A percentile compares a stretch with the other conserved stretches of the same genome.
Conservation (phyloP, 2,888 invertebrate genomes). For the Eupithecia vulgata region DNA sequence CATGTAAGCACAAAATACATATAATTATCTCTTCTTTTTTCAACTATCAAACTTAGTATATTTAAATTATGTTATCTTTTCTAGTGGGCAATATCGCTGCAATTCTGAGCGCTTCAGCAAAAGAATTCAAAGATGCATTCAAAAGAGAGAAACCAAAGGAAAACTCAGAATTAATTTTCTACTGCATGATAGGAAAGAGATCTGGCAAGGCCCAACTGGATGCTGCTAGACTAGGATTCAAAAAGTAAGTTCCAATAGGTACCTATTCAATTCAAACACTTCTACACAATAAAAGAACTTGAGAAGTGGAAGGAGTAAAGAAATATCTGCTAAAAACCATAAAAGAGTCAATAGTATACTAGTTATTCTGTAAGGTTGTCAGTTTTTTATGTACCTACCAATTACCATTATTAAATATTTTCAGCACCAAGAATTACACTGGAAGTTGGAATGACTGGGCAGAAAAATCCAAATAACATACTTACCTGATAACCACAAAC, state of each 20-base stretch:
- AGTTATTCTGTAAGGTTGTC: background rate
- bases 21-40: background rate
- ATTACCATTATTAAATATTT: slow-evolving; percentile 45
- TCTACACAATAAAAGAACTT: background rate
- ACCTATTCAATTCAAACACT: background rate
- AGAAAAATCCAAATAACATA: slow-evolving; percentile 39
- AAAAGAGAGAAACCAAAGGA: slow-evolving; percentile 83
- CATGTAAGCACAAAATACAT: slow-evolving; percentile 80
- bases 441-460: slow-evolving; percentile 86
- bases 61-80: slow-evolving; percentile 44
- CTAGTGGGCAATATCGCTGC: slow-evolving; percentile 81
- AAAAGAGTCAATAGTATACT: background rate
- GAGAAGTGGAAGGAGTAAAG: background rate
- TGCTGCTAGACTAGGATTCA: slow-evolving; percentile 83
- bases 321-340: background rate
- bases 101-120: slow-evolving; percentile 70
- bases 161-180: slow-evolving; percentile 86
- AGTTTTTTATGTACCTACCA: background rate
- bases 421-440: slow-evolving; percentile 82
- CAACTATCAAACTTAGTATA: background rate
- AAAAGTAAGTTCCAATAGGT: slow-evolving; percentile 71
- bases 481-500: background rate
- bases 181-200: slow-evolving; percentile 87
- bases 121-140: slow-evolving; percentile 84
- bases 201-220: slow-evolving; percentile 85